Base-by-base conservation (phyloP, 1,140 invertebrate species). In the Brachionus paranguensis region DNA sequence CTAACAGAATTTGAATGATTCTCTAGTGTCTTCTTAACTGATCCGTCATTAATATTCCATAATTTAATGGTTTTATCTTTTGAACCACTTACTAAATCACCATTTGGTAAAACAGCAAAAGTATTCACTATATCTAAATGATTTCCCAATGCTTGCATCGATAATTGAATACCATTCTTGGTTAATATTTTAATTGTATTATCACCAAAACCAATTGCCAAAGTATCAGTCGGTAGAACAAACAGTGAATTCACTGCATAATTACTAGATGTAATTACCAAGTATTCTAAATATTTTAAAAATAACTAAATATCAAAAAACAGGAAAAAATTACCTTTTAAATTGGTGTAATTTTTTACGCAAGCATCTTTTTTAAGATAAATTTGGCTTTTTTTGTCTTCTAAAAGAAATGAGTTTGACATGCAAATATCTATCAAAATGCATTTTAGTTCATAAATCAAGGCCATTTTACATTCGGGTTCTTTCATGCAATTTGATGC, bases 11-110 rank as follows among this genome's bases (percentile, higher is more conserved):
- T 14, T n/a, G 27, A 7, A 78, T 78, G 72, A 20, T 37, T 37
- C 8, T 33, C 1, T 10, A 78, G 37, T 47, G 37, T 78, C n/a
- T 12, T 78, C 12, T 14, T 27, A 29, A 45, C 27, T 43, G 41
- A 37, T 47, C 72, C 41, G 20, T 78, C 72, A 17, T 7, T 45
- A 27, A 24, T 14, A 78, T 78, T 78, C 72, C 72, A 78, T 45
- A 78, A 47, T 78, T 47, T 78, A 27, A 78, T 78, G 3, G 72
- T n/a, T 20, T 45, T 78, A 78, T 78, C 72, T 37, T 45, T 27
- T 14, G 37, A 78, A 11, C 33, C 72, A 43, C 27, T 78, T 3
- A 43, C 72, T 7, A 78, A 17, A 78, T 47, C 11, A 37, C 72
- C 72, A 53, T 78, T 78, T 20, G 72, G 41, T 43, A 78, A 55